Evolutionary conservation across 2,888 invertebrate species (phyloP).

Genomic region (Troglohyphantes excavatus): DNA sequence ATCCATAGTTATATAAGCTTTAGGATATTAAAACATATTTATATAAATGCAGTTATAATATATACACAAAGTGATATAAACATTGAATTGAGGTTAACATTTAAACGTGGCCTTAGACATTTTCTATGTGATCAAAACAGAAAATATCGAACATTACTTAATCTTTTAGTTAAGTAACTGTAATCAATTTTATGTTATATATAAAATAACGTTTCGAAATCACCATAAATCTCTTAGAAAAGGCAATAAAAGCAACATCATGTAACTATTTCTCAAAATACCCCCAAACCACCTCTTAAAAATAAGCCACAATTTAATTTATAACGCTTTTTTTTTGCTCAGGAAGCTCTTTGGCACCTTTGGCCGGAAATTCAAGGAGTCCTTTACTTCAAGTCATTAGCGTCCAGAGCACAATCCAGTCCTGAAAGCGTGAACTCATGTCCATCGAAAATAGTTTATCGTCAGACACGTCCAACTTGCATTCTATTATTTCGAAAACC

Average conservation of each 20-base stretch:
- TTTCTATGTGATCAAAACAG: too few species aligned
- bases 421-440: conserved; percentile 8
- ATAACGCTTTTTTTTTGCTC: background rate
- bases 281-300: background rate
- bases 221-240: conserved; percentile 27
- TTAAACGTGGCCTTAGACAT: too few species aligned
- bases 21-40: too few species aligned
- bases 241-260: conserved; percentile 22
- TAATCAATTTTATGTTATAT: too few species aligned
- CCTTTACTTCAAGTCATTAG: conserved; percentile 51
- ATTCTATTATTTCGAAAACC: conserved; percentile 22
- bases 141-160: too few species aligned
- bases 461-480: background rate
- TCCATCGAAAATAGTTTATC: conserved; percentile 39
- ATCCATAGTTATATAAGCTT: too few species aligned
- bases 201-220: too few species aligned
- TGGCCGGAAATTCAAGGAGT: conserved; percentile 59
- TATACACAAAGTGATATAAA: too few species aligned
- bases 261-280: background rate
- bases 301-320: conserved; percentile 16
- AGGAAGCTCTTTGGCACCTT: conserved; percentile 28
- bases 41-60: too few species aligned
- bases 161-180: too few species aligned
- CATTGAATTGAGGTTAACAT: too few species aligned
- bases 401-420: background rate